Evolutionary conservation across 1,140 invertebrate genomes (phyloP).

Genomic region (Leguminivora glycinivorella): DNA sequence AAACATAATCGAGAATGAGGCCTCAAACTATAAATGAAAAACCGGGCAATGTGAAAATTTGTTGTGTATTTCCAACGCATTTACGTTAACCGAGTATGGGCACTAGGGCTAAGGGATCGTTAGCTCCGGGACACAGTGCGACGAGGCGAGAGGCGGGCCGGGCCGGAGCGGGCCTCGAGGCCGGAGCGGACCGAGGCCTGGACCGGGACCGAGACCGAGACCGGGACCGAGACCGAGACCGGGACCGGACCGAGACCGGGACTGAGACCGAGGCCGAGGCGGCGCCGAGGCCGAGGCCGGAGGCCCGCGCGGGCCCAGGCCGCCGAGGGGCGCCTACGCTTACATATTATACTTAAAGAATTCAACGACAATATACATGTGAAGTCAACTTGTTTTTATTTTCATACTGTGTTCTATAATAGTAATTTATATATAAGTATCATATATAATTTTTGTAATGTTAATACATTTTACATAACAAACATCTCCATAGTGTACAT

Average conservation of each 20-base stretch:
- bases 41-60: constrained; percentile 62
- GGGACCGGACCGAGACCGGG: constrained; percentile 34
- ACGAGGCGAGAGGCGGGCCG: constrained; percentile 36
- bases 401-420: constrained; percentile 78
- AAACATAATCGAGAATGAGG: constrained; percentile 33
- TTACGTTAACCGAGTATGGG: constrained; percentile 45
- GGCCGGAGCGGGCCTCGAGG: constrained; percentile 14
- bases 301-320: constrained; percentile 31
- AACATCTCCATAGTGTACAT: constrained; percentile 77
- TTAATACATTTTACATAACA: constrained; percentile 79
- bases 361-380: constrained; percentile 59
- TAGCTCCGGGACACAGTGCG: constrained; percentile 41
- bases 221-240: constrained; percentile 33
- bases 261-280: constrained; percentile 35
- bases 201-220: constrained; percentile 35
- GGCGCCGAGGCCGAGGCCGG: constrained; percentile 35
- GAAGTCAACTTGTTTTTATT: constrained; percentile 75
- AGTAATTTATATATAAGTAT: constrained; percentile 78
- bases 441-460: constrained; percentile 78
- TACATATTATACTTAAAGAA: constrained; percentile 61
- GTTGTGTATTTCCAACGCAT: constrained; percentile 63
- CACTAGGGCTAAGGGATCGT: constrained; percentile 37
- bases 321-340: constrained; percentile 48
- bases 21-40: constrained; percentile 57
- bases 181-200: constrained; percentile 30